Conservation (phyloP, 2,888 invertebrate species). For the Erebia palarica region DNA sequence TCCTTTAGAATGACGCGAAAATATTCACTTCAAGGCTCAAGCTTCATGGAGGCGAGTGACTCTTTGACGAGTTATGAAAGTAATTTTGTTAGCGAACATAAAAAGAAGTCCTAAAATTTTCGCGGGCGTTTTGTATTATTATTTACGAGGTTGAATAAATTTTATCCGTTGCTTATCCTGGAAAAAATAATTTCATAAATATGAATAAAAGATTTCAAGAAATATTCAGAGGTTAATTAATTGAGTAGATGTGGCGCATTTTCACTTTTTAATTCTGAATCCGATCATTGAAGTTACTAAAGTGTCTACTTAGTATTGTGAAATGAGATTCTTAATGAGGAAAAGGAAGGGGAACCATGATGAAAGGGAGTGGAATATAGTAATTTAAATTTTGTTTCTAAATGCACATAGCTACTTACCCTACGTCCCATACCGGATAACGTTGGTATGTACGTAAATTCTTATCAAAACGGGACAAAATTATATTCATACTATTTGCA, state of each 20-base stretch:
- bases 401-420: conserved; percentile 6
- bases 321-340: too few relatives aligned
- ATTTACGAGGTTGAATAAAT: background rate
- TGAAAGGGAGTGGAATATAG: conserved; percentile 38
- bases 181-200: too few relatives aligned
- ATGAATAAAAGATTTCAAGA: too few relatives aligned
- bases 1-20: background rate
- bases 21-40: conserved; percentile 4
- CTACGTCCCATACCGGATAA: conserved; percentile 20
- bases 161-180: too few relatives aligned
- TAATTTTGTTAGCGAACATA: background rate
- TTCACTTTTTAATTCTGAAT: too few relatives aligned
- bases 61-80: background rate
- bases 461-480: background rate
- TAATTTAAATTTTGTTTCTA: conserved; percentile 43
- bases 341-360: conserved; percentile 37
- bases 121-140: background rate
- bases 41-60: background rate
- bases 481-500: background rate
- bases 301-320: too few relatives aligned
- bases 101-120: background rate
- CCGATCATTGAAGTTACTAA: too few relatives aligned
- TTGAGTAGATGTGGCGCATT: too few relatives aligned
- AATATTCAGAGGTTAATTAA: too few relatives aligned
- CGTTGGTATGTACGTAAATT: conserved; percentile 27